Conservation (phyloP, 2,888 invertebrate species). For the Cheilosia soror region DNA sequence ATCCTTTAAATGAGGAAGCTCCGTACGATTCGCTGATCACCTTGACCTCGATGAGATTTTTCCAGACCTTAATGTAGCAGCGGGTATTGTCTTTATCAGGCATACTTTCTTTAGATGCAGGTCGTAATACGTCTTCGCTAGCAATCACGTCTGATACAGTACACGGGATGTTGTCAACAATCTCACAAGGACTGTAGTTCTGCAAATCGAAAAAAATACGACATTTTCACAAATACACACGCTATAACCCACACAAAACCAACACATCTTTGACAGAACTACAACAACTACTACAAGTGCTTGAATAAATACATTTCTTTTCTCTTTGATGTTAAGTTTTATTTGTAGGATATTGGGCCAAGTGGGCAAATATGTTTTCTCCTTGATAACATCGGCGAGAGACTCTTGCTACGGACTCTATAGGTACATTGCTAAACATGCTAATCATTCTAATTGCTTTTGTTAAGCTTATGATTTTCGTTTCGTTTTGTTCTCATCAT, state of each 20-base stretch:
- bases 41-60: too few relatives aligned
- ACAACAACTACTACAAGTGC: constrained; percentile 17
- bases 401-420: constrained; percentile 89
- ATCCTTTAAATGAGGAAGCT: too few relatives aligned
- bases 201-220: not conserved
- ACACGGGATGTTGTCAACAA: too few relatives aligned
- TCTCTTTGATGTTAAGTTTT: constrained; percentile 77
- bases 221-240: not conserved
- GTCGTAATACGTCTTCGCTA: too few relatives aligned
- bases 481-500: constrained; percentile 49
- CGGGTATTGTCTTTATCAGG: too few relatives aligned
- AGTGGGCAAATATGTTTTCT: constrained; percentile 88
- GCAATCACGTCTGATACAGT: too few relatives aligned
- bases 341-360: constrained; percentile 88
- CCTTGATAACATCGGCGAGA: constrained; percentile 89
- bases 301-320: constrained; percentile 53
- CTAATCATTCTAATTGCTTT: constrained; percentile 50
- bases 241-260: not conserved
- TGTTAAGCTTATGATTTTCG: constrained; percentile 61
- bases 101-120: too few relatives aligned
- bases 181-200: too few relatives aligned
- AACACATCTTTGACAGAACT: constrained; percentile 24
- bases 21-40: too few relatives aligned
- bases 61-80: too few relatives aligned
- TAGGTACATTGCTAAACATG: constrained; percentile 85